Evolutionary conservation across 2,113 vertebrate species (phyloP), one percentile per base, ranked within the genome.

Genomic region (Trogon melanurus): DNA sequence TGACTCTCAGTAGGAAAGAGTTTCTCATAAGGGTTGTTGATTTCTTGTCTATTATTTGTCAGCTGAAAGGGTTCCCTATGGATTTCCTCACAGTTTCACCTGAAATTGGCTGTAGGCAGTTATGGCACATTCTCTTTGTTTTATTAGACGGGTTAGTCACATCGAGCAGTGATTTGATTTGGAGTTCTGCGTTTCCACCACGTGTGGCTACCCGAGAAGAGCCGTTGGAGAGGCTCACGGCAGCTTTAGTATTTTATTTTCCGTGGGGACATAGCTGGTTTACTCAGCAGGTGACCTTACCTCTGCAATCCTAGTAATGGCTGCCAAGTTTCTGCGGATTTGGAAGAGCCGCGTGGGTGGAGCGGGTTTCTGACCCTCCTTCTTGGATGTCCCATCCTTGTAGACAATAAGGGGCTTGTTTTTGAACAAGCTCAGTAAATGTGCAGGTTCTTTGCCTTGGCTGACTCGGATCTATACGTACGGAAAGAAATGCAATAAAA

Each of bases 351-450:
- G 98, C 0, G 84, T 98, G 0, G 97, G 93, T 27, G 98, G 81
- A 53, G 97, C 78, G 4, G 98, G 97, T 14, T 93, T 89, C 88
- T 99, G 98, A 23, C 97, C 98, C 60, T 89, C 97, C 36, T 97
- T 96, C 85, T 96, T 98, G 69, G 98, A 99, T 29, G 99, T 99
- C n/a, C 99, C 99, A 22, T 98, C 97, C 91, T 99, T 99, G 92
- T 98, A 99, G 75, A 99, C 91, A 91, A 99, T 96, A 58, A 99
- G 98, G 2, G 99, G 99, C 57, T 98, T 99, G 45, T 97, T 95
- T 98, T 98, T 99, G 96, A 99, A 99, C 94, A 99, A 96, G 92
- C 98, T 98, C 80, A 99, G 97, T 89, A 99, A 96, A 92, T 99
- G 99, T 32, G 97, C 76, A 32, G 99, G 99, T 75, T 99, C 99